Percentiles rank a stretch among this genome's conserved stretches.
These are phyloP conservation scores for Drosophila miranda DNA, from an alignment of 1,140 invertebrate genomes.

Conservation along the genomic window DNA sequence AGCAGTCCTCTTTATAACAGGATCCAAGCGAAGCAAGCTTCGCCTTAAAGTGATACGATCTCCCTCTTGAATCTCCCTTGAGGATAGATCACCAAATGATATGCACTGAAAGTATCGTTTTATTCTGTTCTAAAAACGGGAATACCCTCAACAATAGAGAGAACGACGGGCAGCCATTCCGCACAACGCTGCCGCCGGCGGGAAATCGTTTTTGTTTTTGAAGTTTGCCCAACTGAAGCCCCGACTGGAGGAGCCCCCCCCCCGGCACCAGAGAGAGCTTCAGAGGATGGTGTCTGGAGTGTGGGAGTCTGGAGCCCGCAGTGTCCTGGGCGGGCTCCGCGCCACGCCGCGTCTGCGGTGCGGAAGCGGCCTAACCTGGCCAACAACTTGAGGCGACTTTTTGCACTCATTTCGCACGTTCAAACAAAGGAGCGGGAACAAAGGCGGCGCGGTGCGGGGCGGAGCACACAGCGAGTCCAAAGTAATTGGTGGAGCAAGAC, in stretches of 20 bases:
- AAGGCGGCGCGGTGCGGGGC: no score
- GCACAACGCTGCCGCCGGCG: conserved; percentile 53
- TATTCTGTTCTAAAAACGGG: neutral
- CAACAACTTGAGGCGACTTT: conserved; percentile 72
- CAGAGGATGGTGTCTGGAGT: no score
- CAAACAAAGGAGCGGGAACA: conserved; percentile 34
- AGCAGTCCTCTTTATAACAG: no score
- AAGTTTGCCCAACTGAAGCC: conserved; percentile 54
- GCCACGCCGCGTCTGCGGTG: neutral
- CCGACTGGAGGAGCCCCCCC: no score
- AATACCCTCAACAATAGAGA: conserved; percentile 16
- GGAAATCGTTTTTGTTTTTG: conserved; percentile 70
- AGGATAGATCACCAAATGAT: no score
- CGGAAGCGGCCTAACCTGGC: conserved; percentile 40
- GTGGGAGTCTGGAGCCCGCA: no score
- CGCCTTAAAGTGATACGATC: no score
- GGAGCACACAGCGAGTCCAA: conserved; percentile 16
- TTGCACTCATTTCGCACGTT: conserved; percentile 75
- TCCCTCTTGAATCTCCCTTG: no score
- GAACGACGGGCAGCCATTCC: conserved; percentile 10
- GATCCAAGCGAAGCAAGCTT: no score
- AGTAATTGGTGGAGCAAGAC: conserved; percentile 39
- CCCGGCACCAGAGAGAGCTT: no score
- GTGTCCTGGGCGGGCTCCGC: neutral
- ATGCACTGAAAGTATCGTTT: no score